Evolutionary conservation across 1,140 invertebrate genomes (phyloP).

Genomic region (Drosophila insularis): DNA sequence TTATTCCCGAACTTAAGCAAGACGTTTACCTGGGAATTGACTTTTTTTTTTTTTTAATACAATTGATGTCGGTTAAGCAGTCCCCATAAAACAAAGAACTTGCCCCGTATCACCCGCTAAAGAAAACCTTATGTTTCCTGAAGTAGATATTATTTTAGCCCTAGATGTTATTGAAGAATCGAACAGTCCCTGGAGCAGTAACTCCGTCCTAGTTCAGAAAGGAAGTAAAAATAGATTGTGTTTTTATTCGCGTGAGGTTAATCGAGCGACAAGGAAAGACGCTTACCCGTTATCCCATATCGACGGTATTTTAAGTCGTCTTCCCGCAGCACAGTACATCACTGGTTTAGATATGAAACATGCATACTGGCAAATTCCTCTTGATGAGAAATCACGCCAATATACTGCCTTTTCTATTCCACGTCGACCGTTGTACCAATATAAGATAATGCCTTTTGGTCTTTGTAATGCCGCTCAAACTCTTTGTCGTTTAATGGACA

Average conservation of each 20-base stretch:
- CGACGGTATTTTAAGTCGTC: no score
- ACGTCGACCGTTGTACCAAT: constrained; percentile 4
- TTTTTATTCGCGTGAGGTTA: no score
- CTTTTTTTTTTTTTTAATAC: constrained; percentile 8
- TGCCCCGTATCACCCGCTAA: constrained; percentile 32
- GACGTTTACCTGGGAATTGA: no score
- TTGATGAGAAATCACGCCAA: constrained; percentile 5
- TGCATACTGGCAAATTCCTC: constrained; percentile 62
- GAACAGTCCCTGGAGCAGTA: constrained; percentile 38
- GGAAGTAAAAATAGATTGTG: no score
- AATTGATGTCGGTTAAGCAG: constrained; percentile 34
- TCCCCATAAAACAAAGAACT: constrained; percentile 30
- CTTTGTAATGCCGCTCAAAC: constrained; percentile 6
- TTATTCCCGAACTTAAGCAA: no score
- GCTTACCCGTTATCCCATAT: no score
- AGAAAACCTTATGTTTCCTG: constrained; percentile 28
- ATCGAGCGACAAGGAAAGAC: no score
- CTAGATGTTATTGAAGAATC: constrained; percentile 31
- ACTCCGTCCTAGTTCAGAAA: no score
- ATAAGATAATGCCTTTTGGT: neutral
- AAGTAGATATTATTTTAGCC: constrained; percentile 29
- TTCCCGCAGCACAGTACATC: constrained; percentile 41
- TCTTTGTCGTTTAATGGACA: constrained; percentile 27
- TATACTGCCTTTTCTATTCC: constrained; percentile 10
- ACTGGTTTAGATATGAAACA: constrained; percentile 72